These are phyloP conservation scores for Thalpophila matura DNA, from an alignment of 2,888 invertebrate genomes.

Conservation along the genomic window DNA sequence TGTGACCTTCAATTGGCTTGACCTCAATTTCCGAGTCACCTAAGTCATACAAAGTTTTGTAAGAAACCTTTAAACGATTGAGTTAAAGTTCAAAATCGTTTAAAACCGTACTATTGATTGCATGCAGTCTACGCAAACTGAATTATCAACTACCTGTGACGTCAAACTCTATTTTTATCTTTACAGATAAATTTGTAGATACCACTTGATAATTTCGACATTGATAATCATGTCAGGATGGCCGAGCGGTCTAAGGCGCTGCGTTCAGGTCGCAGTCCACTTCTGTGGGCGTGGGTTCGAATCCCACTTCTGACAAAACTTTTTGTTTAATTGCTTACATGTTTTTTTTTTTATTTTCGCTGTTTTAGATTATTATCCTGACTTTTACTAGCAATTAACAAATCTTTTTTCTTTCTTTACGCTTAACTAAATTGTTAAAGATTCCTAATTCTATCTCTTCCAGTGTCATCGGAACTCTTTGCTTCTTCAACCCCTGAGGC, in stretches of 20 bases:
- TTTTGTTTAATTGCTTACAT: conserved; percentile 50
- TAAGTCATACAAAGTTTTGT: conserved; percentile 17
- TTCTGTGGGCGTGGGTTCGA: conserved; percentile 89
- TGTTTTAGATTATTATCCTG: too few species aligned
- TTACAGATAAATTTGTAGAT: conserved; percentile 21
- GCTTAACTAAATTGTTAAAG: background rate
- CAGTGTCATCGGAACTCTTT: conserved; percentile 77
- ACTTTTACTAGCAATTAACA: too few species aligned
- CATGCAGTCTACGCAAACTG: conserved; percentile 48
- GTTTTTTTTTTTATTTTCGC: background rate
- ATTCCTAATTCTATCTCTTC: conserved; percentile 13
- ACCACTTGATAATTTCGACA: conserved; percentile 64
- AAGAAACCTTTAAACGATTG: background rate
- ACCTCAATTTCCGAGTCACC: conserved; percentile 29
- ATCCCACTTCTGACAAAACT: conserved; percentile 87
- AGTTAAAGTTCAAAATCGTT: background rate
- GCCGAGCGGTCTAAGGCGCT: conserved; percentile 89
- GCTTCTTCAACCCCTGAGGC: conserved; percentile 67
- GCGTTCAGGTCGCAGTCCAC: conserved; percentile 89
- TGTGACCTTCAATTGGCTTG: conserved; percentile 48
- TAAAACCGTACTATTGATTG: conserved; percentile 13
- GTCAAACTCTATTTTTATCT: conserved; percentile 60
- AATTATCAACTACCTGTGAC: conserved; percentile 62
- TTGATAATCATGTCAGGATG: conserved; percentile 72
- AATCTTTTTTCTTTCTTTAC: too few species aligned